Conservation (phyloP, 2,797 vertebrate species). For the Sus cebifrons region DNA sequence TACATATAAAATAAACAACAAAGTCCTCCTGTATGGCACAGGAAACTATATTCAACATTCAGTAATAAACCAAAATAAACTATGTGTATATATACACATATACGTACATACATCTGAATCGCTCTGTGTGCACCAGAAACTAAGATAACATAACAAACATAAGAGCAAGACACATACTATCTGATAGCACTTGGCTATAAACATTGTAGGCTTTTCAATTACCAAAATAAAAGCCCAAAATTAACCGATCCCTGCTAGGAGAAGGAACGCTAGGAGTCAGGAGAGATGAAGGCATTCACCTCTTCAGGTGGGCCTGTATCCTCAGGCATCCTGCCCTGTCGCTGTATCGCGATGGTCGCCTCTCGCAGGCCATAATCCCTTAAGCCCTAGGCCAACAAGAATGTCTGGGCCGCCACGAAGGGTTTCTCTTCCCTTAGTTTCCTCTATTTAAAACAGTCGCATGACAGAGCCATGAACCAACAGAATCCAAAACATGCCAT, state of each 20-base stretch:
- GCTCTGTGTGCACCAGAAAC: no score
- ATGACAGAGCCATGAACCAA: neutral
- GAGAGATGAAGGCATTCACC: neutral
- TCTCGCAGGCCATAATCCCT: neutral
- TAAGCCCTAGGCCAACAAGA: neutral
- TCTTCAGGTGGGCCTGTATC: neutral
- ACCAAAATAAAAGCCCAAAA: neutral
- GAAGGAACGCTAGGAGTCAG: neutral
- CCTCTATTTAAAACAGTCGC: neutral
- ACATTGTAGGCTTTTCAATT: neutral
- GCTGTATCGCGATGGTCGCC: neutral
- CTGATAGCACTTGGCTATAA: neutral
- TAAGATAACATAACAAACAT: neutral
- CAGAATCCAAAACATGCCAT: neutral
- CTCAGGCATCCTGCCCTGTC: neutral
- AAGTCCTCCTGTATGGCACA: no score
- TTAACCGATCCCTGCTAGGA: neutral
- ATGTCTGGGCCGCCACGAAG: accelerated
- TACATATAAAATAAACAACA: no score
- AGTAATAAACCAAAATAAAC: no score
- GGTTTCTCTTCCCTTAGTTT: neutral
- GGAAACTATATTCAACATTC: no score
- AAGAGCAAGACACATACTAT: neutral
- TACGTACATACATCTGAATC: no score
- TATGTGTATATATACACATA: no score